Base-by-base conservation (phyloP, 1,140 invertebrate genomes). In the Drosophila varians region DNA sequence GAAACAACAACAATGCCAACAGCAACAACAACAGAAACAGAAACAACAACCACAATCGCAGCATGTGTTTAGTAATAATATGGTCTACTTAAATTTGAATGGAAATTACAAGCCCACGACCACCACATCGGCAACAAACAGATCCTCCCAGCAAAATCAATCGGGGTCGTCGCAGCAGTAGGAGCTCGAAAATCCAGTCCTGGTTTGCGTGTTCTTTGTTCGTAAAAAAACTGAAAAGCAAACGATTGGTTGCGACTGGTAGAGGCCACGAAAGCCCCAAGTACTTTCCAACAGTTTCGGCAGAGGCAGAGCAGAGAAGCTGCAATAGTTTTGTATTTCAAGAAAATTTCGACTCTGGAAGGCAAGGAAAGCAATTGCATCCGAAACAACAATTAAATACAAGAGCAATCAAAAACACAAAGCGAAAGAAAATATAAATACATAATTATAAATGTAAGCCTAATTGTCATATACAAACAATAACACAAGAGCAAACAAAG, bases 41-140 rank as follows among this genome's bases (percentile, higher is more conserved):
- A 56, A 57, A 23, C 65, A 55, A n/a, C 61, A 62, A 28, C 61
- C 64, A 8, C 61, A 66, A 40, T 38, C 36, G 36, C 55, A 73
- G 51, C 73, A 83, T 74, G 55, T 54, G 76, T 72, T 82, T 76
- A 86, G 69, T 80, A 80, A 84, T 80, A 74, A 84, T 80, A 74
- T 76, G 23, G 82, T 74, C 60, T 80, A 87, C 79, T 82, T 74
- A 70, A 77, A 86, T 89, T 89, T 80, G 74, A 89, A 86, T 89
- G 74, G 74, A 77, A 89, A 86, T 76, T 89, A 87, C 84, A 90
- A 74, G 58, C 77, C 72, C 69, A 62, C 56, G 77, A 51, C 64
- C 38, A 74, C 68, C 74, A 69, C 70, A 64, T 36, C 58, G 64
- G 64, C 55, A 52, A 79, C 53, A 52, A 75, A 46, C n/a, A n/a